Conservation (phyloP, 53 echinoderm and acorn worm species). For the Actinopyga echinites region DNA sequence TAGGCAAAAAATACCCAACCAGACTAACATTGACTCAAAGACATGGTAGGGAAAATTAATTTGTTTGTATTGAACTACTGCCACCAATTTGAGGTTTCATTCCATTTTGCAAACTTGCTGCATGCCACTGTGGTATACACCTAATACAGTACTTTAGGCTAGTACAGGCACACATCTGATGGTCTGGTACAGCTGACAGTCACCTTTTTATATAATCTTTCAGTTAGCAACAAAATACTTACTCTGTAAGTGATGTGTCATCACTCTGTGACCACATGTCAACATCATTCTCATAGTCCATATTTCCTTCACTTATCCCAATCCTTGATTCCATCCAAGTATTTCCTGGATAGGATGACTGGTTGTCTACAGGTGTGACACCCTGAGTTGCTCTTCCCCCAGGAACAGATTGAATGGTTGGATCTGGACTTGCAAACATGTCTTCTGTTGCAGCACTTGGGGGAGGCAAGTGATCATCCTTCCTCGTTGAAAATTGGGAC, state of each 20-base stretch:
- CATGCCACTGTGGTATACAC: no score
- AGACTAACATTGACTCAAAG: no score
- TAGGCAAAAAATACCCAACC: no score
- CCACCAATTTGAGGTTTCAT: no score
- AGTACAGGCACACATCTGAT: no score
- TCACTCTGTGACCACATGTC: conserved; percentile 91
- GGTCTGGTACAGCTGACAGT: no score
- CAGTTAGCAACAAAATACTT: not conserved
- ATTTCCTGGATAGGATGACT: not conserved
- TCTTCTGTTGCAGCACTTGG: not conserved
- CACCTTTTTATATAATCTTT: not conserved
- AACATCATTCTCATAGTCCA: conserved; percentile 76
- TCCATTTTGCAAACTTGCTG: no score
- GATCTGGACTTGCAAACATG: conserved; percentile 4
- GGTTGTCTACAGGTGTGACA: not conserved
- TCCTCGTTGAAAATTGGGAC: conserved; percentile 1
- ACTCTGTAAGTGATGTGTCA: conserved; percentile 85
- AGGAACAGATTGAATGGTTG: not conserved
- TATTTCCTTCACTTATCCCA: conserved; percentile 48
- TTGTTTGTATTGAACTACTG: no score
- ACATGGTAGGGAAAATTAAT: no score
- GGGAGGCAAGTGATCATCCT: not conserved
- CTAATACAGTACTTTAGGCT: no score
- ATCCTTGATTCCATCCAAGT: conserved; percentile 63
- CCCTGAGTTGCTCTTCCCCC: not conserved